Evolutionary conservation across 92 coral and sea anemone genomes (phyloP), one percentile per base, ranked within the genome.

Genomic region (Epizoanthus scotinus): DNA sequence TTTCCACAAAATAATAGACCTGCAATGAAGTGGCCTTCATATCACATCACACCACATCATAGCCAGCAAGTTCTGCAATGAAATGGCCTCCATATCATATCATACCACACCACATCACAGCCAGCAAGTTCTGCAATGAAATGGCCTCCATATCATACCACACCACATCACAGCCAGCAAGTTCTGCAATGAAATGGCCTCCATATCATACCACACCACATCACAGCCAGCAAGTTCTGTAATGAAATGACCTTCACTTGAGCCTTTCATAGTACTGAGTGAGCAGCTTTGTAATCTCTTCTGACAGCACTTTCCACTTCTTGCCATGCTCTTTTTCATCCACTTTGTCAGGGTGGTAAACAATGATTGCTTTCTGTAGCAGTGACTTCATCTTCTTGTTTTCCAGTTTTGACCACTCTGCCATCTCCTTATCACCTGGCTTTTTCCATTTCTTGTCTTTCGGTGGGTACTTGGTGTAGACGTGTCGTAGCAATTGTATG

Each of bases 341-440:
- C 7, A 92, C 87, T 57, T 86, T 84, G 34, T 91, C 98, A 4
- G 98, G 98, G 64, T 94, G 98, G 77, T 94, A 94, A 50, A 71
- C 84, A 36, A 67, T 64, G 20, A 91, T 54, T 9, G 86, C 92
- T 44, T 83, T 87, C 8, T 58, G 58, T 5, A 91, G 84, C 5
- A 93, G 67, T 70, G 77, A 83, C 79, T 82, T 89, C 56, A 87
- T 26, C 5, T 81, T 71, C 31, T 64, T 80, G 18, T 24, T 12
- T 31, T 84, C 87, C 5, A 84, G 71, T 40, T 68, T 53, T 17
- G 31, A 10, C 90, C 90, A 86, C 56, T 26, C 34, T 55, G n/a
- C 79, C 85, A 89, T 89, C 5, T 90, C 91, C 6, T 82, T 78
- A 7, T 83, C 87, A 19, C 77, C 79, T 15, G 91, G 92, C 50